phyloP scores from a whole-genome alignment of 2,113 vertebrate genomes.

The Pimephales promelas region DNA sequence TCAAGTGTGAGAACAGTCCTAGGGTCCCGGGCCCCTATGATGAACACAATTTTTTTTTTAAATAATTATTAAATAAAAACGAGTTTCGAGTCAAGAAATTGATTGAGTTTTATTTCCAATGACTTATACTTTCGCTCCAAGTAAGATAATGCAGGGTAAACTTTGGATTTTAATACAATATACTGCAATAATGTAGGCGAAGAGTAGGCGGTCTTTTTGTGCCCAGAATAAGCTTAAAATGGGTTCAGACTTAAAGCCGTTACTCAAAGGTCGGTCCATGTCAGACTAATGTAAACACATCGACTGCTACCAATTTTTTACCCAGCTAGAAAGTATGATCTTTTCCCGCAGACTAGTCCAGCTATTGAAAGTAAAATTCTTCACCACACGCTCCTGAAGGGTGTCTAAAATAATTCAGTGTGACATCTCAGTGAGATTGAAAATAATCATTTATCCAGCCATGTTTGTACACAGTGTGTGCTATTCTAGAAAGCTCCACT shows the following conservation, averaged over 20 bases:
- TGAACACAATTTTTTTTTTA: no score
- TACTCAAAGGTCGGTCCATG: not conserved
- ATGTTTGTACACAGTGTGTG: slow-evolving; percentile 29
- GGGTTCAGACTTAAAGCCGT: not conserved
- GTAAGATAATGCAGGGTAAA: no score
- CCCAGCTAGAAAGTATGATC: not conserved
- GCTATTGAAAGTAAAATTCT: not conserved
- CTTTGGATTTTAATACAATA: no score
- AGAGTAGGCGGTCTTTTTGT: not conserved
- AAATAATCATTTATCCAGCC: not conserved
- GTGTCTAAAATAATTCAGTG: slow-evolving; percentile 28
- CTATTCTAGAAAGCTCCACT: slow-evolving; percentile 33
- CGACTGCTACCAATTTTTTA: slow-evolving; percentile 1
- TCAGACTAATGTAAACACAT: not conserved
- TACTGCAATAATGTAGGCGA: no score
- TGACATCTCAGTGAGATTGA: slow-evolving; percentile 26
- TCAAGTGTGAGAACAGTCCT: no score
- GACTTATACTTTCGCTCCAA: no score
- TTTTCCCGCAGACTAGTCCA: not conserved
- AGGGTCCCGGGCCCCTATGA: no score
- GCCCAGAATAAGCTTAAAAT: not conserved
- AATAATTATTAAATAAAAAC: no score
- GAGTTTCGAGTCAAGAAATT: no score
- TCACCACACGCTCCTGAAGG: not conserved
- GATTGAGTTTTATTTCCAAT: no score